Conservation (phyloP, 2,888 invertebrate species). For the Encarsia formosa region DNA sequence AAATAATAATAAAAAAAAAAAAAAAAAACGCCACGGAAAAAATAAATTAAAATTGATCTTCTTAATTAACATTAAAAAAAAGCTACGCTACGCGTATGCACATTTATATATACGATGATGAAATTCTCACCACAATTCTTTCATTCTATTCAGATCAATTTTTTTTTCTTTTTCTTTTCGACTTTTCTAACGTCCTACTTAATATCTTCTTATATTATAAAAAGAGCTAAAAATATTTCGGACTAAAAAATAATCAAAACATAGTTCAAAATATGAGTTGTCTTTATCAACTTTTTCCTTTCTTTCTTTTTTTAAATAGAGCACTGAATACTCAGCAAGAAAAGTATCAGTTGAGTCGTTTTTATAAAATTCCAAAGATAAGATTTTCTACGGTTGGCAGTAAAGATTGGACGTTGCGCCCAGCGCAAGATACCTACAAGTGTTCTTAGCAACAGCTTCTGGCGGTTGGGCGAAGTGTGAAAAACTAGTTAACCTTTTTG, state of each 20-base stretch:
- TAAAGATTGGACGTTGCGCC: conserved; percentile 49
- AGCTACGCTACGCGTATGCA: conserved; percentile 19
- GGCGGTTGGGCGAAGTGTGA: conserved; percentile 39
- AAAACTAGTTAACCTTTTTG: conserved; percentile 17
- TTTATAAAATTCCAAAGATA: conserved; percentile 43
- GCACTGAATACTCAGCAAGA: background rate
- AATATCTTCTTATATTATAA: conserved; percentile 16
- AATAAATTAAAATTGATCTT: conserved; percentile 4
- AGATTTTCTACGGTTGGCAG: conserved; percentile 46
- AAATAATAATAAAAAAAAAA: conserved; percentile 12
- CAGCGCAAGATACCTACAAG: conserved; percentile 47
- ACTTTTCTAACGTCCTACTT: conserved; percentile 2
- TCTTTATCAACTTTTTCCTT: too few species aligned
- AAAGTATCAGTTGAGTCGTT: conserved; percentile 6
- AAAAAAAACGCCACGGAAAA: conserved; percentile 30
- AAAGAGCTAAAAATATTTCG: conserved; percentile 5
- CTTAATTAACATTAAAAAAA: conserved; percentile 11
- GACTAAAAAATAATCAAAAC: conserved; percentile 1
- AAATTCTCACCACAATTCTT: conserved; percentile 8
- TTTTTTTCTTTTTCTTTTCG: background rate
- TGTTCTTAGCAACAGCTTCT: conserved; percentile 36
- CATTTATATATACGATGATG: conserved; percentile 7
- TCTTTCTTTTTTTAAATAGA: background rate
- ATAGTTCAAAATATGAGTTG: too few species aligned
- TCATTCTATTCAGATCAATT: background rate